A percentile compares a stretch with the other conserved stretches of the same genome.
phyloP scores from a whole-genome alignment of 1,140 invertebrate genomes.

The Hyposmocoma kahamanoa region DNA sequence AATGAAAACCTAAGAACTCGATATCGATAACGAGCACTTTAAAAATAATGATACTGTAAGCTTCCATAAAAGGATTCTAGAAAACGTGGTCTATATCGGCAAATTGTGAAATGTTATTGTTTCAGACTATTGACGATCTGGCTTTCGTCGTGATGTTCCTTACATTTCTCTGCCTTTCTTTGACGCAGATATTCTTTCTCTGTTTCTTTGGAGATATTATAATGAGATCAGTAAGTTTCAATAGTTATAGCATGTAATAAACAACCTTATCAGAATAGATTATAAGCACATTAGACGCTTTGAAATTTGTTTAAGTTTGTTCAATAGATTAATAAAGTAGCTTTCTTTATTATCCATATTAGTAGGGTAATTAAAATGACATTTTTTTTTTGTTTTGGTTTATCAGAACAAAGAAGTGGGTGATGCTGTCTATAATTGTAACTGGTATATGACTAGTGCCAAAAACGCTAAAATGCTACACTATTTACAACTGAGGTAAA shows the following conservation, averaged over 20 bases:
- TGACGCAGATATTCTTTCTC: slow-evolving; percentile 32
- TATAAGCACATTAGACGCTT: neutral
- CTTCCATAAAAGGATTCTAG: too few species aligned
- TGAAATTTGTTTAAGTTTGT: neutral
- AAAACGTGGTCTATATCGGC: too few species aligned
- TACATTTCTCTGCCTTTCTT: slow-evolving; percentile 22
- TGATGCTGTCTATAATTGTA: slow-evolving; percentile 30
- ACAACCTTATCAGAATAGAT: neutral
- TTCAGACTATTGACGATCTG: slow-evolving; percentile 26
- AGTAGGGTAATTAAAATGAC: neutral
- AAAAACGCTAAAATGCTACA: slow-evolving; percentile 18
- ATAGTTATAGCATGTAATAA: neutral
- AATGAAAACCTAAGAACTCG: too few species aligned
- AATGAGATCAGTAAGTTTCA: slow-evolving; percentile 24
- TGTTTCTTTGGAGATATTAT: slow-evolving; percentile 40
- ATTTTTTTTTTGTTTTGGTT: slow-evolving; percentile 8
- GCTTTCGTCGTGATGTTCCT: slow-evolving; percentile 20
- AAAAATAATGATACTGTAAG: too few species aligned
- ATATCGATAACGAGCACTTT: too few species aligned
- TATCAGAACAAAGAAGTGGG: slow-evolving; percentile 33
- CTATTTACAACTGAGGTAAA: slow-evolving; percentile 32
- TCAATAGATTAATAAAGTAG: neutral
- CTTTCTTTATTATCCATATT: neutral
- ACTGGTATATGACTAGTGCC: slow-evolving; percentile 26
- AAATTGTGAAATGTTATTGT: too few species aligned